Evolutionary conservation across 2,888 invertebrate species (phyloP).

Genomic region (Chouioia cunea): DNA sequence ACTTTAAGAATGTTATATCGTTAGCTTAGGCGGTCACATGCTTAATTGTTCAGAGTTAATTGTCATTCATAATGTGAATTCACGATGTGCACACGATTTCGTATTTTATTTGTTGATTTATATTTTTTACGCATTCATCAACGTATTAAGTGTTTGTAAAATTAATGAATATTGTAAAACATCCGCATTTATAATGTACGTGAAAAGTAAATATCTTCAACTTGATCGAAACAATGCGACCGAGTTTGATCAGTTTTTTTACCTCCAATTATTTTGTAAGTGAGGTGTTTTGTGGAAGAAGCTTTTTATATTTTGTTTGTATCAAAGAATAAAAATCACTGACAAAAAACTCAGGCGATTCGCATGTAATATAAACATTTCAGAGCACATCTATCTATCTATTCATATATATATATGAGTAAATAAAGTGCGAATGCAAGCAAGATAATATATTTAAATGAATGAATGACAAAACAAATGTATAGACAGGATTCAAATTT

Average conservation of each 20-base stretch:
- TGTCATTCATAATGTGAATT: slow-evolving; percentile 29
- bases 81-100: slow-evolving; percentile 22
- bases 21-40: slow-evolving; percentile 27
- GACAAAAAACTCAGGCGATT: slow-evolving; percentile 31
- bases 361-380: slow-evolving; percentile 31
- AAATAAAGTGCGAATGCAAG: slow-evolving; percentile 14
- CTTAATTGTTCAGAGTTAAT: slow-evolving; percentile 39
- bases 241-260: slow-evolving; percentile 36
- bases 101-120: slow-evolving; percentile 34
- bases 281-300: slow-evolving; percentile 36
- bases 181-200: slow-evolving; percentile 44
- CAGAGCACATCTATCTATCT: slow-evolving; percentile 27
- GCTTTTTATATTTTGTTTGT: slow-evolving; percentile 47
- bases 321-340: slow-evolving; percentile 41
- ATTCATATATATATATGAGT: slow-evolving; percentile 21
- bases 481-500: slow-evolving; percentile 6
- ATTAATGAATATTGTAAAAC: slow-evolving; percentile 36
- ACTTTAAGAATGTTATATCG: slow-evolving; percentile 5
- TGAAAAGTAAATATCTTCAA: slow-evolving; percentile 32
- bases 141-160: slow-evolving; percentile 35
- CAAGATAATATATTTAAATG: slow-evolving; percentile 4
- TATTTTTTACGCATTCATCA: slow-evolving; percentile 30
- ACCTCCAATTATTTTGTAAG: slow-evolving; percentile 37
- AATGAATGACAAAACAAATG: slow-evolving; percentile 4
- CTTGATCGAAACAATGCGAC: slow-evolving; percentile 22